phyloP scores from a whole-genome alignment of 2,113 vertebrate genomes.

The Petrocephalus microphthalmus region DNA sequence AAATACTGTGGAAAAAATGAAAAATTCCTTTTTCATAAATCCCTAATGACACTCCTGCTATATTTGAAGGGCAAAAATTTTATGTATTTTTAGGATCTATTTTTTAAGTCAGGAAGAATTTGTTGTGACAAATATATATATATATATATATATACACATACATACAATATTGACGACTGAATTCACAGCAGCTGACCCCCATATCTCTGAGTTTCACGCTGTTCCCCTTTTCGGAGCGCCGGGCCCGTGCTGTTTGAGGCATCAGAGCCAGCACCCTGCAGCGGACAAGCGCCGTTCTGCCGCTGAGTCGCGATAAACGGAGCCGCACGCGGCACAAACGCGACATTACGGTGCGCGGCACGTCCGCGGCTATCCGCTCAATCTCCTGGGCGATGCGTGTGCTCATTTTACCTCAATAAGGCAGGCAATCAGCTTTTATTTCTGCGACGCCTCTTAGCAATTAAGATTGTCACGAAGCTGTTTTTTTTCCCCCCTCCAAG shows the following conservation, averaged over 20 bases:
- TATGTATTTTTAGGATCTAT: neutral
- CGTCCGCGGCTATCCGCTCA: too few relatives aligned
- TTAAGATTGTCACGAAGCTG: neutral
- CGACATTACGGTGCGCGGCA: neutral
- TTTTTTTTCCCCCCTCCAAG: neutral
- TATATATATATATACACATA: too few relatives aligned
- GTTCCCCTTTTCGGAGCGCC: neutral
- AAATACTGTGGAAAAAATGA: too few relatives aligned
- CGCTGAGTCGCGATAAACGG: neutral
- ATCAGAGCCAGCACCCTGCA: neutral
- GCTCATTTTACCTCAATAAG: neutral
- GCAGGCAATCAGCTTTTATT: neutral
- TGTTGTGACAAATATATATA: neutral
- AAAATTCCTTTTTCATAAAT: neutral
- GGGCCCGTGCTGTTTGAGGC: neutral
- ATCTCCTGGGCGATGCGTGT: neutral
- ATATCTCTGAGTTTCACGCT: neutral
- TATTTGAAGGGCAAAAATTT: neutral
- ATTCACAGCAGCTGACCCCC: neutral
- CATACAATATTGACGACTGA: neutral
- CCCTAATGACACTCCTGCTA: neutral
- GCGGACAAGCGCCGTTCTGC: neutral
- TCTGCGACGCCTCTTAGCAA: neutral
- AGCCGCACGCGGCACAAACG: neutral
- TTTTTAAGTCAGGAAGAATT: neutral